A percentile compares a stretch with the other conserved stretches of the same genome.
These are phyloP conservation scores for Alouatta caraya DNA, from an alignment of 2,797 vertebrate genomes.

Conservation along the genomic window DNA sequence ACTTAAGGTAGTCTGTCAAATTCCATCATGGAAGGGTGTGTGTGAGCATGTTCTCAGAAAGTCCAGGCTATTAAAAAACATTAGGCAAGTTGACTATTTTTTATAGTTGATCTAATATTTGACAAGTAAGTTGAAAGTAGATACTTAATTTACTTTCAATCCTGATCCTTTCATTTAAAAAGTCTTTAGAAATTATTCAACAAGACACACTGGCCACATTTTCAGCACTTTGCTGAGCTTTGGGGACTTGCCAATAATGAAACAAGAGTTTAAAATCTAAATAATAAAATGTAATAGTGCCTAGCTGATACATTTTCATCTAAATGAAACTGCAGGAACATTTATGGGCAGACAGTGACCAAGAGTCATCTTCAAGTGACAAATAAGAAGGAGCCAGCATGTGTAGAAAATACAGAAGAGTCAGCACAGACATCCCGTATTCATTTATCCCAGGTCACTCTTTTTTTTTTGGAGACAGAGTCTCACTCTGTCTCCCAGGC, in stretches of 20 bases:
- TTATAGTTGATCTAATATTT: neutral
- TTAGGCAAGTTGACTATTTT: neutral
- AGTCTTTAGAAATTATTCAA: neutral
- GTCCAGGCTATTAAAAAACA: neutral
- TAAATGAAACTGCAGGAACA: neutral
- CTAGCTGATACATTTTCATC: neutral
- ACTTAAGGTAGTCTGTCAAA: neutral
- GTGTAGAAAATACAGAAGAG: neutral
- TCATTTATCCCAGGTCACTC: neutral
- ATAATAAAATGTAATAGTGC: neutral
- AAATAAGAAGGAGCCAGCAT: neutral
- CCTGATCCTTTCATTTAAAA: neutral
- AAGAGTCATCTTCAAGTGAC: neutral
- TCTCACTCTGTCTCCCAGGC: no score
- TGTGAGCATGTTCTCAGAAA: neutral
- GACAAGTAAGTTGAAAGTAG: neutral
- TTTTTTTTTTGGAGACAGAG: neutral
- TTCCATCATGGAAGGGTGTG: accelerated
- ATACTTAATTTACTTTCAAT: neutral
- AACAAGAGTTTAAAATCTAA: neutral
- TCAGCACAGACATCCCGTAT: neutral
- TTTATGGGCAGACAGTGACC: neutral
- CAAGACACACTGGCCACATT: neutral
- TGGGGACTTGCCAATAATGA: neutral
- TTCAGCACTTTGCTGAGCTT: neutral